Evolutionary conservation across 2,113 vertebrate species (phyloP).

Genomic region (Paraplagusia blochii): DNA sequence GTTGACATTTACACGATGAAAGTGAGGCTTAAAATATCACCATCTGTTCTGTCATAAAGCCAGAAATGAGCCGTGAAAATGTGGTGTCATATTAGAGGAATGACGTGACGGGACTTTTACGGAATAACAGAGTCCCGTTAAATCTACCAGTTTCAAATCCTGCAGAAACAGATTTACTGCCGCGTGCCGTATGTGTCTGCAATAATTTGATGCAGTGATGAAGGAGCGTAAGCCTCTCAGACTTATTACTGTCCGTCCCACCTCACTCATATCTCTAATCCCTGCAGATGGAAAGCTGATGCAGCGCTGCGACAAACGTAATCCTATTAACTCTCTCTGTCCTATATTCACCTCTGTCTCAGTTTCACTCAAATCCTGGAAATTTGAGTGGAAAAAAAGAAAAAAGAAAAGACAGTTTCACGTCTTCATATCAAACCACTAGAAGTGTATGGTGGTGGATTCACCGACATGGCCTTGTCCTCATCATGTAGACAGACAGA

Average conservation of each 20-base stretch:
- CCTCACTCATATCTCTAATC: constrained; percentile 61
- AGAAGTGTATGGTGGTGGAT: constrained; percentile 8
- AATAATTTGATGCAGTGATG: constrained; percentile 20
- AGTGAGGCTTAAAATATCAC: constrained; percentile 3
- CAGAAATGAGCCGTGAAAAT: constrained; percentile 20
- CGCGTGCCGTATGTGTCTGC: constrained; percentile 20
- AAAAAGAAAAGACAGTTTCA: constrained; percentile 33
- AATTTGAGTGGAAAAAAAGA: constrained; percentile 29
- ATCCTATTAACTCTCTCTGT: constrained; percentile 70
- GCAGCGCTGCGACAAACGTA: constrained; percentile 54
- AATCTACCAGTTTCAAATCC: constrained; percentile 12
- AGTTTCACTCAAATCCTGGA: constrained; percentile 10
- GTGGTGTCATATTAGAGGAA: constrained; percentile 14
- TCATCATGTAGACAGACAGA: too few species aligned
- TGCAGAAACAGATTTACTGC: constrained; percentile 13
- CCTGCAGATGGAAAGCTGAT: constrained; percentile 72
- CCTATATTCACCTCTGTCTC: constrained; percentile 59
- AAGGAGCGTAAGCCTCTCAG: constrained; percentile 67
- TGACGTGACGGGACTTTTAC: constrained; percentile 22
- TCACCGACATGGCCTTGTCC: too few species aligned
- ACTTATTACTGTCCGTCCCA: constrained; percentile 57
- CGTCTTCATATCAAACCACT: constrained; percentile 50
- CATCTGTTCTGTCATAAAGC: constrained; percentile 17
- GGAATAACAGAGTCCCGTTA: constrained; percentile 8
- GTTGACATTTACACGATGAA: neutral